A percentile compares a stretch with the other conserved stretches of the same genome.
Evolutionary conservation across 2,113 vertebrate species (phyloP).

Genomic region (Lethenteron camtschaticum): DNA sequence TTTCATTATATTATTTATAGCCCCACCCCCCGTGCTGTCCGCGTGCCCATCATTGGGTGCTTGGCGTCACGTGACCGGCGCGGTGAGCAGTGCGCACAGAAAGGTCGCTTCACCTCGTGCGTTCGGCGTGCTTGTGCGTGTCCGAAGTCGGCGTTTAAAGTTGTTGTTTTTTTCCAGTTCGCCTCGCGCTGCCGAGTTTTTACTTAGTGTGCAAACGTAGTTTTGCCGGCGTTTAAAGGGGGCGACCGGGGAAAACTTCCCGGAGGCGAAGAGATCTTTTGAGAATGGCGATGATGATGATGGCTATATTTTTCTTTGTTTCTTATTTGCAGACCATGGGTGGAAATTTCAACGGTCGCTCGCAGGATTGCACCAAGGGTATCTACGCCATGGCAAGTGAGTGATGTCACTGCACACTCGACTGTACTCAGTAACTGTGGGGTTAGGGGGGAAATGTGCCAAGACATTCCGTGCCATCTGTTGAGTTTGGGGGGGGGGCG

Average conservation of each 20-base stretch:
- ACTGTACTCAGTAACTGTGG: neutral
- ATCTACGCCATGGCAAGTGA: constrained; percentile 79
- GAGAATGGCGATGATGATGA: neutral
- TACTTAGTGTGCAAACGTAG: neutral
- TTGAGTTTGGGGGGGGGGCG: no score
- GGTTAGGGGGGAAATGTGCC: no score
- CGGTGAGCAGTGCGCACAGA: no score
- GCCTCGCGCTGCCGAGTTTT: neutral
- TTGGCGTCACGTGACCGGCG: neutral
- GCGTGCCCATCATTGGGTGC: neutral
- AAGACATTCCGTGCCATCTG: no score
- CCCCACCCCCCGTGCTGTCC: neutral
- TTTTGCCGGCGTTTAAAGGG: no score
- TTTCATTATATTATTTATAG: neutral
- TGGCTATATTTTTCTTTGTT: neutral
- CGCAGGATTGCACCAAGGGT: constrained; percentile 55
- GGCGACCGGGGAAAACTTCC: no score
- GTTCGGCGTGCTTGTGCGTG: no score
- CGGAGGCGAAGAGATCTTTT: no score
- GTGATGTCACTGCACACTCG: constrained; percentile 10
- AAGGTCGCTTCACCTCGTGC: no score
- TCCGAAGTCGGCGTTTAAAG: no score
- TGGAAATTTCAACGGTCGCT: constrained; percentile 52
- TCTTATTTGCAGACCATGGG: constrained; percentile 60
- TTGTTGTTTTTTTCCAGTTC: neutral